Conservation (phyloP, 2,888 invertebrate species). For the Drosophila nigricruria region DNA sequence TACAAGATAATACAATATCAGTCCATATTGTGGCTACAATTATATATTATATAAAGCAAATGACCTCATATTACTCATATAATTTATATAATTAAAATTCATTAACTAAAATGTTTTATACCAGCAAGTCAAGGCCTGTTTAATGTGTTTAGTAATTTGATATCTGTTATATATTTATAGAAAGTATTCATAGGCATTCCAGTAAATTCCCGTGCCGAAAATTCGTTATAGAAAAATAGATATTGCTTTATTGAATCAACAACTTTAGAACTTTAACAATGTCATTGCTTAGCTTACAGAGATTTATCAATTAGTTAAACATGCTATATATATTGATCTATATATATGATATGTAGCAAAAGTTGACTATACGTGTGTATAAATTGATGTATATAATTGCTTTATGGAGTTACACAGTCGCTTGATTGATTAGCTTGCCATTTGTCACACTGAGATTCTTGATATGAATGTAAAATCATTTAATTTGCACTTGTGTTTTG, state of each 20-base stretch:
- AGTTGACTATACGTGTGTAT: not conserved
- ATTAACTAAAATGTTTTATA: not conserved
- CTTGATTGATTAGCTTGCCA: not conserved
- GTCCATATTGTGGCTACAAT: not conserved
- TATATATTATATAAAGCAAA: not conserved
- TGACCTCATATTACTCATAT: slow-evolving; percentile 3
- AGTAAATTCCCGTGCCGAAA: not conserved
- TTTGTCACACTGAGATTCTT: slow-evolving; percentile 20
- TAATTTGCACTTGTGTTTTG: slow-evolving; percentile 8
- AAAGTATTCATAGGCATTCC: not conserved
- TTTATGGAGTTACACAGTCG: slow-evolving; percentile 8
- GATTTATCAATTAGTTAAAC: slow-evolving; percentile 17
- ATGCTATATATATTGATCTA: not conserved
- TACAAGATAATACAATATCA: not conserved
- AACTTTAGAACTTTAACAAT: slow-evolving; percentile 39
- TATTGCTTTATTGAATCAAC: slow-evolving; percentile 49
- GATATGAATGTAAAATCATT: not conserved
- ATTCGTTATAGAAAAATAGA: slow-evolving; percentile 40
- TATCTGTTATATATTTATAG: slow-evolving; percentile 7
- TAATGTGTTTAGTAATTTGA: slow-evolving; percentile 8
- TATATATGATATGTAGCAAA: slow-evolving; percentile 1
- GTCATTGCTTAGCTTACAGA: slow-evolving; percentile 38
- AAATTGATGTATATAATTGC: slow-evolving; percentile 12
- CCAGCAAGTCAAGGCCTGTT: not conserved
- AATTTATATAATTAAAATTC: slow-evolving; percentile 1